Conservation (phyloP, 2,113 vertebrate species). For the Dissostichus mawsoni region DNA sequence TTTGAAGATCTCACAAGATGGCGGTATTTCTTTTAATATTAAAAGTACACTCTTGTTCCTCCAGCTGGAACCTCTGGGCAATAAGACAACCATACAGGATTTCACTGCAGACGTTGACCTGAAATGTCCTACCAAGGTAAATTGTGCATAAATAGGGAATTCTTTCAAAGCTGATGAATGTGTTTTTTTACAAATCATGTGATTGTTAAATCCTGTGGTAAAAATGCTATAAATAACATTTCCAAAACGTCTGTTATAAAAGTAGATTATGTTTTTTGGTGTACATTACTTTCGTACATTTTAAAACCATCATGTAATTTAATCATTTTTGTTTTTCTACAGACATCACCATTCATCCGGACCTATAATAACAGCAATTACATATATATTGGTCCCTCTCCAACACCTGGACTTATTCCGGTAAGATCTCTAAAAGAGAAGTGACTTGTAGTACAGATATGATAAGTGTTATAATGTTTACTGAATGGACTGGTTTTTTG, state of each 20-base stretch:
- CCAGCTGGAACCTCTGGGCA: constrained; percentile 88
- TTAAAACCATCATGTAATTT: neutral
- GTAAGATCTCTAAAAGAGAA: constrained; percentile 72
- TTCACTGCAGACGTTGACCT: constrained; percentile 68
- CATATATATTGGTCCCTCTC: constrained; percentile 67
- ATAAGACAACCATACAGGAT: constrained; percentile 82
- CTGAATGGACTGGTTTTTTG: too few relatives aligned
- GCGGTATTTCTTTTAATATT: too few relatives aligned
- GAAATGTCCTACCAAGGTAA: constrained; percentile 87
- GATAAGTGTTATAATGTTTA: neutral
- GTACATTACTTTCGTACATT: neutral
- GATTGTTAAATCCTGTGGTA: neutral
- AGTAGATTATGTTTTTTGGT: neutral
- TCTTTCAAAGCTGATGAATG: neutral
- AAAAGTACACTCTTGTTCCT: constrained; percentile 15
- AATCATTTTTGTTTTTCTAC: constrained; percentile 40
- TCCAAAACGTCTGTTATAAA: neutral
- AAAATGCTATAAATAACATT: neutral
- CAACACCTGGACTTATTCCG: constrained; percentile 75
- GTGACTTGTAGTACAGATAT: neutral
- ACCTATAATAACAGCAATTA: constrained; percentile 89
- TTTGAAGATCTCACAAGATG: too few relatives aligned
- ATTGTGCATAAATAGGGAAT: neutral
- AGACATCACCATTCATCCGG: constrained; percentile 87
- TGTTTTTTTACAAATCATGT: neutral